Percentiles rank a stretch among this genome's conserved stretches.
These are phyloP conservation scores for Oophaga pumilio DNA, from an alignment of 2,113 vertebrate species.

Conservation along the genomic window DNA sequence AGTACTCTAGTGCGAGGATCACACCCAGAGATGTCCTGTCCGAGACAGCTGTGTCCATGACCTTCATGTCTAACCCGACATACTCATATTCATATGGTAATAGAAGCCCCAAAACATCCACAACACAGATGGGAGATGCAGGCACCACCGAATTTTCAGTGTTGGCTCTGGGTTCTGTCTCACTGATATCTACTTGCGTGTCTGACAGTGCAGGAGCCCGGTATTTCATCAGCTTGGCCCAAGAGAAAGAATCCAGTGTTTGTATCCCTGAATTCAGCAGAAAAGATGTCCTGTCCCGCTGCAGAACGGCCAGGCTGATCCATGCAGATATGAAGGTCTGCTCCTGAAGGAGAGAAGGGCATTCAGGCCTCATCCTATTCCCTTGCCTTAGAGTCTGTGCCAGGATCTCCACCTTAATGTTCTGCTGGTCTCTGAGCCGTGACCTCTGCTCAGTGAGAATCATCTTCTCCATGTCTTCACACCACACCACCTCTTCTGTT, in stretches of 20 bases:
- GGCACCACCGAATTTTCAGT: no score
- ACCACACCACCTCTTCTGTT: conserved; percentile 77
- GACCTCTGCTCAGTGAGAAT: conserved; percentile 29
- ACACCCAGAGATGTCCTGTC: conserved; percentile 76
- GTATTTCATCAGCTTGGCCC: conserved; percentile 83
- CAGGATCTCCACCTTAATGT: conserved; percentile 63
- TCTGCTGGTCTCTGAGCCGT: conserved; percentile 47
- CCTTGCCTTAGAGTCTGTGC: conserved; percentile 42
- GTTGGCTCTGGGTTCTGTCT: not conserved
- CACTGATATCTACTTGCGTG: not conserved
- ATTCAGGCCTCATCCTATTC: not conserved
- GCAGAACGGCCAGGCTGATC: conserved; percentile 65
- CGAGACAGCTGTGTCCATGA: conserved; percentile 70
- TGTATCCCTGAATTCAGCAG: conserved; percentile 65
- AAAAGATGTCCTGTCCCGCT: conserved; percentile 68
- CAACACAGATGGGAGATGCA: conserved; percentile 64
- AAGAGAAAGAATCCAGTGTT: conserved; percentile 77
- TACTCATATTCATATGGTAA: conserved; percentile 82
- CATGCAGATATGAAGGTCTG: conserved; percentile 61
- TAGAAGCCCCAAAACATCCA: conserved; percentile 73
- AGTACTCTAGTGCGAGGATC: conserved; percentile 76
- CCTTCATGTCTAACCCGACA: conserved; percentile 70
- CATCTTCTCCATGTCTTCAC: conserved; percentile 62
- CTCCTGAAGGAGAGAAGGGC: conserved; percentile 30
- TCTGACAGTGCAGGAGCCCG: conserved; percentile 64